phyloP scores from a whole-genome alignment of 1,140 invertebrate genomes.

The Heliconius himera region DNA sequence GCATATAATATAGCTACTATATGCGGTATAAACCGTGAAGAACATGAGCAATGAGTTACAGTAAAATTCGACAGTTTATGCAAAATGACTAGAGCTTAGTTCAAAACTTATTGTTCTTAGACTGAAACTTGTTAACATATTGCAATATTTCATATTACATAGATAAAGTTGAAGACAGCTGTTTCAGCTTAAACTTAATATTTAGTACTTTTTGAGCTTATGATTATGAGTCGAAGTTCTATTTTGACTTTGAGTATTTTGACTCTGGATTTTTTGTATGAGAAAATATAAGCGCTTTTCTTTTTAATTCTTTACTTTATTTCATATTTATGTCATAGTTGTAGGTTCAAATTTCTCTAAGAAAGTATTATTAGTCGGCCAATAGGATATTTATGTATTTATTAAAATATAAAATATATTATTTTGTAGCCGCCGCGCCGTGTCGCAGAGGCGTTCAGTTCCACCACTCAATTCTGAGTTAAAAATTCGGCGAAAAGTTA shows the following conservation, averaged over 20 bases:
- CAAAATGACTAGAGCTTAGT: not conserved
- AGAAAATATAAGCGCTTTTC: no score
- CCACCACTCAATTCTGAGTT: no score
- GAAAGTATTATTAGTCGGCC: no score
- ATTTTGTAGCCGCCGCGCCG: no score
- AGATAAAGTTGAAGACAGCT: not conserved
- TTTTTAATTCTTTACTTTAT: no score
- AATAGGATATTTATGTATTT: no score
- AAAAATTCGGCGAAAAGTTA: no score
- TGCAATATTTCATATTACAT: not conserved
- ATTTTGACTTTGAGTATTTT: not conserved
- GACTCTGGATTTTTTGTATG: not conserved
- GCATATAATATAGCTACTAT: not conserved
- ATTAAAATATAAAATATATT: no score
- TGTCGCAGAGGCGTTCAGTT: no score
- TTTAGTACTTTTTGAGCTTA: not conserved
- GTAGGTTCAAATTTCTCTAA: no score
- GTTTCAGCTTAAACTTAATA: not conserved
- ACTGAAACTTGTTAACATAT: not conserved
- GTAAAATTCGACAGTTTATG: not conserved
- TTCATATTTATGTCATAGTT: no score
- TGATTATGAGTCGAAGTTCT: not conserved
- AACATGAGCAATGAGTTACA: not conserved
- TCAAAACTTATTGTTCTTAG: constrained; percentile 1
- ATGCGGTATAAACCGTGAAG: not conserved